Evolutionary conservation across 2,888 invertebrate genomes (phyloP), one percentile per base, ranked within the genome.

Genomic region (Mesochorus sp.): DNA sequence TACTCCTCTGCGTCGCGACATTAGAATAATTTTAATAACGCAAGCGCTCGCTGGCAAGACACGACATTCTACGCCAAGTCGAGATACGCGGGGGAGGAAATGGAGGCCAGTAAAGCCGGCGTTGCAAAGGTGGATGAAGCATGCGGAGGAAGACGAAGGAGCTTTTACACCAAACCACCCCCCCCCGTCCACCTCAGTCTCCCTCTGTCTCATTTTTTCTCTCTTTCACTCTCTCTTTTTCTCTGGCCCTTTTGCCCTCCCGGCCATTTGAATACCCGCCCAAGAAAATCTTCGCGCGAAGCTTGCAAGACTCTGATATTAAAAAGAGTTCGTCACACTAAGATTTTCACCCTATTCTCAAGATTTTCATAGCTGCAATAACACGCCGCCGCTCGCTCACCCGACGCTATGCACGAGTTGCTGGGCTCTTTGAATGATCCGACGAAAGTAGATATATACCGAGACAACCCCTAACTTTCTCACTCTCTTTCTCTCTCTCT

Each of bases 11-110:
- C 74, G 68, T 37, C 64, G 64, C 64, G 70, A 66, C 80, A 85
- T 88, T 86, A 84, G 85, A 87, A 88, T 88, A 87, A 88, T 87
- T 88, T 88, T 86, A 88, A 88, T 88, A 86, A 88, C 86, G 85
- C 83, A 79, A 70, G 67, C 31, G 55, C 3, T 78, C 68, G 57
- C 57, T 67, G 51, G 5, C 12, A 31, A 53, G 53, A 53, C 51
- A 47, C 42, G 51, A 53, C 66, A 24, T 61, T 66, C 55, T n/a
- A n/a, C 66, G 42, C 14, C 12, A 21, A 12, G 44, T 17, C 10
- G 39, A 47, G 59, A 62, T 17, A 34, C 17, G 73, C 19, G 24
- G 26, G 21, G 66, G 70, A 19, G 24, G 37, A 57, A 70, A 75
- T 55, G 14, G 61, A 66, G 72, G 57, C 66, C 62, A 64, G 53